These are phyloP conservation scores for Pyrrhopygopsis socrates DNA, from an alignment of 2,888 invertebrate genomes.

Conservation along the genomic window DNA sequence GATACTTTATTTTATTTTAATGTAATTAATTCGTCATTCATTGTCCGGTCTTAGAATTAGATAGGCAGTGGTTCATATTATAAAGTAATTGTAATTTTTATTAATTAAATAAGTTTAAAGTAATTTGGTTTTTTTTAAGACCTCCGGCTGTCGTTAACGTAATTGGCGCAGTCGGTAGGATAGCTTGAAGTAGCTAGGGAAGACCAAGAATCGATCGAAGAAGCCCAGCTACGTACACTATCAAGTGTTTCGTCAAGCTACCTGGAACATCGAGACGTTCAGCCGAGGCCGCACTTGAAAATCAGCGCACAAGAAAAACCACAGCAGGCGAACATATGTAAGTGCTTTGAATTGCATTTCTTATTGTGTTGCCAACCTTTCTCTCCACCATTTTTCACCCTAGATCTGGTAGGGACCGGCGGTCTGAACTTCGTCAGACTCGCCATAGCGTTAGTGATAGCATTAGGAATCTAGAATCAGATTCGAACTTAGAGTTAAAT, in stretches of 20 bases:
- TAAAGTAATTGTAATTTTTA: background rate
- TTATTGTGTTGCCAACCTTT: slow-evolving; percentile 27
- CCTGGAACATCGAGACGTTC: background rate
- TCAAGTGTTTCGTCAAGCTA: slow-evolving; percentile 25
- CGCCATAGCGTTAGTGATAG: slow-evolving; percentile 42
- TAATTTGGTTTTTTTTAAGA: slow-evolving; percentile 18
- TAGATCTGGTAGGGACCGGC: slow-evolving; percentile 32
- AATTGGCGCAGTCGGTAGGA: slow-evolving; percentile 35
- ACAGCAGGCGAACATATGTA: slow-evolving; percentile 25
- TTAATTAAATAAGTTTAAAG: slow-evolving; percentile 2
- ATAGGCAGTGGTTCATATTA: no score
- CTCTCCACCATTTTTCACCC: slow-evolving; percentile 43
- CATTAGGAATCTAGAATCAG: slow-evolving; percentile 20
- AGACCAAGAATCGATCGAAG: slow-evolving; percentile 14
- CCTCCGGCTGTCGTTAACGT: slow-evolving; percentile 26
- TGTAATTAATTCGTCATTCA: no score
- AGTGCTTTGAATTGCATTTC: slow-evolving; percentile 36
- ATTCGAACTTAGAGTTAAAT: background rate
- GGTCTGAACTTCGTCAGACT: slow-evolving; percentile 49
- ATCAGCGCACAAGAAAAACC: slow-evolving; percentile 28
- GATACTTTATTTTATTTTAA: no score
- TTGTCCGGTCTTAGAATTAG: no score
- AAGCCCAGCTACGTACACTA: slow-evolving; percentile 29
- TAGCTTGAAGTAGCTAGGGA: slow-evolving; percentile 33
- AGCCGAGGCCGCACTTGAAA: background rate